These are phyloP conservation scores for Podarcis cretensis DNA, from an alignment of 2,113 vertebrate genomes.

Conservation along the genomic window DNA sequence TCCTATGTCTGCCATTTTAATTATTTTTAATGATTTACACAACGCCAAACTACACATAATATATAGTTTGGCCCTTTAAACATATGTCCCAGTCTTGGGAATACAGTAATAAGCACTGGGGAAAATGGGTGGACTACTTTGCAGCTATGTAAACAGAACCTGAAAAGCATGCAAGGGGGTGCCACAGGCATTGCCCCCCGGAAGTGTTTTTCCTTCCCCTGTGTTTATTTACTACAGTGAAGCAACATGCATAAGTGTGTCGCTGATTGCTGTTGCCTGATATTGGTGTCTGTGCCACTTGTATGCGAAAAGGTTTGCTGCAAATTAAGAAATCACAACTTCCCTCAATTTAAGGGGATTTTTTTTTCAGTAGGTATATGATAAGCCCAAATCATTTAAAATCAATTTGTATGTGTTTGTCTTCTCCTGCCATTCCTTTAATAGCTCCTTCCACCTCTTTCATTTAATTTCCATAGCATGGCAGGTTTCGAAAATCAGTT, in stretches of 20 bases:
- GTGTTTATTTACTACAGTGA: background rate
- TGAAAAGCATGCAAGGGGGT: background rate
- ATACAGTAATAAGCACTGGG: background rate
- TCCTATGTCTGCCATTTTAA: background rate
- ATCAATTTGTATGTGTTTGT: background rate
- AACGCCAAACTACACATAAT: background rate
- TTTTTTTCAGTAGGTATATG: constrained; percentile 22
- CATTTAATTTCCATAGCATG: constrained; percentile 33
- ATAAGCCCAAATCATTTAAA: constrained; percentile 27
- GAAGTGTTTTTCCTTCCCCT: background rate
- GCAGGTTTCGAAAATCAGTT: constrained; percentile 27
- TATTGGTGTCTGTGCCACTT: background rate
- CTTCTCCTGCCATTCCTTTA: constrained; percentile 37
- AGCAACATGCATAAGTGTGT: background rate
- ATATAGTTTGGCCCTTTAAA: background rate
- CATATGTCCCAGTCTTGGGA: background rate
- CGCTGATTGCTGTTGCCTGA: background rate
- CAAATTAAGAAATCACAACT: background rate
- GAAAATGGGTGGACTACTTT: background rate
- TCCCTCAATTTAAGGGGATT: background rate
- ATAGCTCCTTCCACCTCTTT: constrained; percentile 44
- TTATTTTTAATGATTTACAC: background rate
- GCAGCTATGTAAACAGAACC: background rate
- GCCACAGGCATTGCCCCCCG: background rate
- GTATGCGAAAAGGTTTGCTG: background rate